Percentiles rank a stretch among this genome's conserved stretches.
phyloP scores from a whole-genome alignment of 2,797 vertebrate species.

The Cyprinodon diabolis region DNA sequence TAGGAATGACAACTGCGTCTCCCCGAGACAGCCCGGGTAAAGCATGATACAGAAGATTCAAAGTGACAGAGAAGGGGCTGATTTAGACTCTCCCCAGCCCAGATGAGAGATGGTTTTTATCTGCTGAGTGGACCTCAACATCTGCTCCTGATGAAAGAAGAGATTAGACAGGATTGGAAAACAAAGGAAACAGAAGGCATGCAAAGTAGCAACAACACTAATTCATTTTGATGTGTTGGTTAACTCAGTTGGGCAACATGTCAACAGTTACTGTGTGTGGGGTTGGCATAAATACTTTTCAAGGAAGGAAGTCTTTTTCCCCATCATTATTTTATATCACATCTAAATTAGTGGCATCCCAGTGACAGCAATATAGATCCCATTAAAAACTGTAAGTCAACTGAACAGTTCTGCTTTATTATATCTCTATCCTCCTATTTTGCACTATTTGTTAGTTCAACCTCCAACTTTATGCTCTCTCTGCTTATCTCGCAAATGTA shows the following conservation, averaged over 20 bases:
- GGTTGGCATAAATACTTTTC: slow-evolving; percentile 28
- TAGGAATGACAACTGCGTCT: slow-evolving; percentile 45
- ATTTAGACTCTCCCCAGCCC: slow-evolving; percentile 60
- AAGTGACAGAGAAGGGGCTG: slow-evolving; percentile 61
- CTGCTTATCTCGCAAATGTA: too few species aligned
- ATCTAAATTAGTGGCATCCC: background rate
- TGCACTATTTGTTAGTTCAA: too few species aligned
- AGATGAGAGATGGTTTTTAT: slow-evolving; percentile 59
- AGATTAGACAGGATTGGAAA: slow-evolving; percentile 49
- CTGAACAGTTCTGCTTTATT: too few species aligned
- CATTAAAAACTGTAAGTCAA: background rate
- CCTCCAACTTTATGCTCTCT: too few species aligned
- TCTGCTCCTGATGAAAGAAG: slow-evolving; percentile 67
- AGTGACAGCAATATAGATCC: background rate
- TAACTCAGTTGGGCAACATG: slow-evolving; percentile 38
- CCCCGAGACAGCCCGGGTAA: slow-evolving; percentile 48
- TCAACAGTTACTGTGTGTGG: slow-evolving; percentile 25
- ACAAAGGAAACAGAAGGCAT: slow-evolving; percentile 23
- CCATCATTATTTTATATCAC: background rate
- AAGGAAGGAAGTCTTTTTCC: slow-evolving; percentile 36
- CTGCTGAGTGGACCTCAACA: slow-evolving; percentile 70
- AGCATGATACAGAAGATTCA: slow-evolving; percentile 59
- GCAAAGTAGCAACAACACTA: slow-evolving; percentile 41
- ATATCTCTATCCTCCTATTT: too few species aligned
- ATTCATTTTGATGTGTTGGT: slow-evolving; percentile 48